phyloP scores from a whole-genome alignment of 1,140 invertebrate genomes.

The Conus ventricosus region DNA sequence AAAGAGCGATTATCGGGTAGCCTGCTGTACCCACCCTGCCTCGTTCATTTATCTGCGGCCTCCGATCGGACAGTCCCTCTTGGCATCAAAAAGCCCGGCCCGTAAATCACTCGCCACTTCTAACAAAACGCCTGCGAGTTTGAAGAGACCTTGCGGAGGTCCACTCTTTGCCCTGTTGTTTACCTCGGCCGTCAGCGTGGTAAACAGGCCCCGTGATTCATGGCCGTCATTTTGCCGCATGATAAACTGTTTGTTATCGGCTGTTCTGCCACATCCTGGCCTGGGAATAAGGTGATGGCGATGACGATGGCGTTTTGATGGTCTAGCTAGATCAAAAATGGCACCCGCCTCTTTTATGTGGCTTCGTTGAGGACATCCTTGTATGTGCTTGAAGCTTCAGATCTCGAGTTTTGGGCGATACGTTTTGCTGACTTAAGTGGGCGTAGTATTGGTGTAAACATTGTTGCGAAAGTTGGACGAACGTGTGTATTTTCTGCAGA shows the following conservation, averaged over 20 bases:
- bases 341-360: not conserved
- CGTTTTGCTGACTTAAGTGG: too few species aligned
- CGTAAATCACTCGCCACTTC: conserved; percentile 6
- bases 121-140: not conserved
- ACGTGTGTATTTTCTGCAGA: too few species aligned
- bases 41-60: not conserved
- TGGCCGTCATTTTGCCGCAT: not conserved
- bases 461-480: too few species aligned
- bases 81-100: conserved; percentile 8
- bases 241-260: not conserved
- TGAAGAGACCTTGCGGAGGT: not conserved
- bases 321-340: not conserved
- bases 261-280: not conserved
- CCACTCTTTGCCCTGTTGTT: not conserved
- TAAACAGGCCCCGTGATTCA: not conserved
- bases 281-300: not conserved
- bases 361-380: not conserved
- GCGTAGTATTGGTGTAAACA: too few species aligned
- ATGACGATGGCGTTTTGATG: not conserved
- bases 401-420: too few species aligned
- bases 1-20: not conserved
- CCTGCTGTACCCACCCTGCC: not conserved
- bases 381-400: too few species aligned
- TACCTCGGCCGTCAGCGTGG: not conserved
- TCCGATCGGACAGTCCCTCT: conserved; percentile 2